A percentile compares a stretch with the other conserved stretches of the same genome.
Conservation (phyloP, 2,797 vertebrate species). For the Aselliscus stoliczkanus region DNA sequence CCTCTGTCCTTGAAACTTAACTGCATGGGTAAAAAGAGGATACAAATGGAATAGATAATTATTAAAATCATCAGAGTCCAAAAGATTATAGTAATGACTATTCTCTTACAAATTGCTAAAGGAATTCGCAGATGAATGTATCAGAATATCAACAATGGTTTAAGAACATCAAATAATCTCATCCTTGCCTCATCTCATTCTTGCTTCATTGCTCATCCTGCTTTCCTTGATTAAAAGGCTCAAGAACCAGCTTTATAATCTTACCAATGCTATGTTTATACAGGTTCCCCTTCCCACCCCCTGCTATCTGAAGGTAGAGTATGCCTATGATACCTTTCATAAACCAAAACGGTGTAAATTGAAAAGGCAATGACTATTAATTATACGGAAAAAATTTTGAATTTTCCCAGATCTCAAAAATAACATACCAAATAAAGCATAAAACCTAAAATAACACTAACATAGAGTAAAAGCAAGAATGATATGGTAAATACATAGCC, state of each 20-base stretch:
- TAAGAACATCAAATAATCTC: neutral
- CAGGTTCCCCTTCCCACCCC: too few species aligned
- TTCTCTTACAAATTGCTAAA: neutral
- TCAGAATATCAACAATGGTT: neutral
- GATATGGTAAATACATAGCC: too few species aligned
- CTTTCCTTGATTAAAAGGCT: neutral
- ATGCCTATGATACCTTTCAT: neutral
- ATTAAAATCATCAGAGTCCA: neutral
- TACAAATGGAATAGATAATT: neutral
- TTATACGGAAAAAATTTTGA: neutral
- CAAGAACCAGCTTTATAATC: neutral
- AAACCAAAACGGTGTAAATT: neutral
- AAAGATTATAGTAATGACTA: neutral
- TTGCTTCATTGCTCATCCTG: neutral
- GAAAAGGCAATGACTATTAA: neutral
- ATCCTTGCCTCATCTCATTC: neutral
- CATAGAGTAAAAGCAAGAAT: too few species aligned
- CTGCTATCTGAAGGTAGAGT: neutral
- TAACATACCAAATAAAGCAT: neutral
- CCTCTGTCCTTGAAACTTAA: neutral
- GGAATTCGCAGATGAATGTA: neutral
- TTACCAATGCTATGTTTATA: neutral
- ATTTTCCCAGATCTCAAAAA: neutral
- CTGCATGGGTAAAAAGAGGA: neutral
- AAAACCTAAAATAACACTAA: too few species aligned